Evolutionary conservation across 2,113 vertebrate species (phyloP), one percentile per base, ranked within the genome.

Genomic region (Rhizomys pruinosus): DNA sequence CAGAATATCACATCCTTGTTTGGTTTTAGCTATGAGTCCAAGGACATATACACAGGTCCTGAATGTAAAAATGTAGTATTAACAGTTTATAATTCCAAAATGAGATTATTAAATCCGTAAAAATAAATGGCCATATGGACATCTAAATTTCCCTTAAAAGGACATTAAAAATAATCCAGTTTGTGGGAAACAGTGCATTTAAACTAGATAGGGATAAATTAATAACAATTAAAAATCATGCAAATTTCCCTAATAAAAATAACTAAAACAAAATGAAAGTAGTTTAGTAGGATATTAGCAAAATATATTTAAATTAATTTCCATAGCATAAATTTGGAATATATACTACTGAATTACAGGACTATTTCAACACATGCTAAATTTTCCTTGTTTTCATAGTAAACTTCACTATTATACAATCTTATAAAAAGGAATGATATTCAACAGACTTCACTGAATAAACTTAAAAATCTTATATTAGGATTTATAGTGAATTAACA

Each of bases 21-120:
- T 98, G 73, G 99, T 99, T 98, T 99, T 99, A 81, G 99, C 98
- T 96, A 99, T 99, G 90, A 99, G 98, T 71, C 99, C 99, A 95
- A 99, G 98, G 82, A 99, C 99, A 94, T 99, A 99, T 79, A 99
- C 98, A 96, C 99, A 99, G 0, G 99, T 99, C 97, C 99, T 99
- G 96, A 90, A 97, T 95, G 93, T 92, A 96, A 63, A 97, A 87
- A 96, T 25, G 10, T 22, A 78, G 78, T 84, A 95, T 92, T 64
- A 94, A 89, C 8, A 84, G 72, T 71, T 73, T 57, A 77, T 42
- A 91, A 88, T 76, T 81, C 27, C 72, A 93, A 93, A n/a, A 1
- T 92, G 79, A 92, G 68, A 94, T 88, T 90, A 86, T 77, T 80
- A 64, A 87, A 94, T 34, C 25, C 59, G 94, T 29, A 84, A 81